These are phyloP conservation scores for Furnarius figulus DNA, from an alignment of 2,113 vertebrate genomes.

Conservation along the genomic window DNA sequence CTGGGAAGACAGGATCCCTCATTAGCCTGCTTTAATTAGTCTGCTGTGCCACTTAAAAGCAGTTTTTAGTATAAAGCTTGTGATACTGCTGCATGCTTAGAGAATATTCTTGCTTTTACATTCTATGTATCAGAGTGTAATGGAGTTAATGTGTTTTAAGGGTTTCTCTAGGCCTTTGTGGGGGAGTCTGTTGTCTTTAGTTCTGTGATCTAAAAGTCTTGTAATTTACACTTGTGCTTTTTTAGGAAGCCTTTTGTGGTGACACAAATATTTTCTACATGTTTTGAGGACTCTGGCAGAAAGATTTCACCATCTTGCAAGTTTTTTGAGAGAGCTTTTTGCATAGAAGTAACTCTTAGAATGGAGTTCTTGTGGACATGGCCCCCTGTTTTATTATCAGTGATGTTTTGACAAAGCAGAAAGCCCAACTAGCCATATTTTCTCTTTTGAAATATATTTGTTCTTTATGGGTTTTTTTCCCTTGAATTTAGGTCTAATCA, in stretches of 20 bases:
- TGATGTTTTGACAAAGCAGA: neutral
- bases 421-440: neutral
- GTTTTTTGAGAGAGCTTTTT: neutral
- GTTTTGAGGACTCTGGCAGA: neutral
- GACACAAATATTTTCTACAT: neutral
- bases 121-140: rapidly evolving
- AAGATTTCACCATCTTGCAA: neutral
- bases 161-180: neutral
- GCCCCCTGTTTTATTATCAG: neutral
- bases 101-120: neutral
- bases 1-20: neutral
- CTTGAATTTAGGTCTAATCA: neutral
- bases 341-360: neutral
- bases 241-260: neutral
- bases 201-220: neutral
- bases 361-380: neutral
- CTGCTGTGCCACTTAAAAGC: neutral
- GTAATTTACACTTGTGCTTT: neutral
- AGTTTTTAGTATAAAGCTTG: neutral
- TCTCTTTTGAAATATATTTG: neutral
- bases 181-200: neutral
- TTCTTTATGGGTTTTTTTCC: neutral
- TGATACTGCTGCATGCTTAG: neutral
- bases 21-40: neutral
- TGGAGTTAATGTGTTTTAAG: too few relatives aligned